phyloP scores from a whole-genome alignment of 2,797 vertebrate species.

The Choloepus didactylus region DNA sequence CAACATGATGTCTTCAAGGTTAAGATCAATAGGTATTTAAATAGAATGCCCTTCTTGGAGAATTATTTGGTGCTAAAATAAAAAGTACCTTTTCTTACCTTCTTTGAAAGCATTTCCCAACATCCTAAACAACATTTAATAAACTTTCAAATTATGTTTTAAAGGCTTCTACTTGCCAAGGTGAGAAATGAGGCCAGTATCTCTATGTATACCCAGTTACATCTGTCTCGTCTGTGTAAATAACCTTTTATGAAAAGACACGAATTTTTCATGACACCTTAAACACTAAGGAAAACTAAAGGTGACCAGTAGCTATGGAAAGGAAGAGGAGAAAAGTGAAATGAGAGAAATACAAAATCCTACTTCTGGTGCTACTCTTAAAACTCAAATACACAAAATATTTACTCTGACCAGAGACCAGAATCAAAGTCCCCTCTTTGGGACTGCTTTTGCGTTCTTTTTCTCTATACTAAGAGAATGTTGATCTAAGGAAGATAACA shows the following conservation, averaged over 20 bases:
- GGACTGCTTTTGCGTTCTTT: neutral
- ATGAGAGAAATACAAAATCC: slow-evolving; percentile 53
- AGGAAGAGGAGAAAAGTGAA: neutral
- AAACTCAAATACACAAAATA: slow-evolving; percentile 43
- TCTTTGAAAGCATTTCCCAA: slow-evolving; percentile 73
- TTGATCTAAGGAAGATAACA: slow-evolving; percentile 13
- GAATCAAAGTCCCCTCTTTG: neutral
- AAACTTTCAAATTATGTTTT: slow-evolving; percentile 80
- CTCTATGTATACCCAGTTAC: slow-evolving; percentile 46
- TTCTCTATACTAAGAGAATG: slow-evolving; percentile 26
- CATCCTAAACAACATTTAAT: slow-evolving; percentile 81
- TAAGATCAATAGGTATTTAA: slow-evolving; percentile 31
- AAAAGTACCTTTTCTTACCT: neutral
- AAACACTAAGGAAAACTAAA: slow-evolving; percentile 48
- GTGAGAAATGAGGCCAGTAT: slow-evolving; percentile 60
- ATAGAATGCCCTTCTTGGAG: neutral
- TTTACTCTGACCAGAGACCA: slow-evolving; percentile 25
- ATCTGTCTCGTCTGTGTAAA: slow-evolving; percentile 39
- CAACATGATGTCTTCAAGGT: too few relatives aligned
- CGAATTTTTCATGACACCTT: slow-evolving; percentile 60
- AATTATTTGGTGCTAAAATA: slow-evolving; percentile 26
- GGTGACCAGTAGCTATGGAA: slow-evolving; percentile 35
- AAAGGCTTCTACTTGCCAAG: slow-evolving; percentile 78
- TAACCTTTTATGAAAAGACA: slow-evolving; percentile 57
- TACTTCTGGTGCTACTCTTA: neutral